Conservation (phyloP, 2,888 invertebrate genomes). For the Parapristionchus giblindavisi region DNA sequence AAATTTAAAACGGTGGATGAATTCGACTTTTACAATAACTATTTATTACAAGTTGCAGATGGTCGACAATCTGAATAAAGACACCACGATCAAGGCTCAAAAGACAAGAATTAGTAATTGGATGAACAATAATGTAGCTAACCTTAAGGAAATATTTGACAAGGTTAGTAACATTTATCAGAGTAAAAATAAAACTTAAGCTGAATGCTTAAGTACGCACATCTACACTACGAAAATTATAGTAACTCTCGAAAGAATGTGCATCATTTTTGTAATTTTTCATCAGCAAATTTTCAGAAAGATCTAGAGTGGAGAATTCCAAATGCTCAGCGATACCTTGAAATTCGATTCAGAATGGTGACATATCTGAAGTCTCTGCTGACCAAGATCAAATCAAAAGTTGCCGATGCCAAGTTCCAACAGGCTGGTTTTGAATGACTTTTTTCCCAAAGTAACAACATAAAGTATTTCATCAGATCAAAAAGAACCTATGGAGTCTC, state of each 20-base stretch:
- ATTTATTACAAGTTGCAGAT: no score
- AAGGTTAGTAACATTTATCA: no score
- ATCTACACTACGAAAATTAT: no score
- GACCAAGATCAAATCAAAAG: neutral
- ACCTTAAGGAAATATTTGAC: neutral
- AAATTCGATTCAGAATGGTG: neutral
- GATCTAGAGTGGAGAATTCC: neutral
- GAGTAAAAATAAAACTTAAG: no score
- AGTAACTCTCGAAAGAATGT: no score
- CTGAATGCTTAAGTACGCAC: no score
- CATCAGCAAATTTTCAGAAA: neutral
- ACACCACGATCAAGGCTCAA: neutral
- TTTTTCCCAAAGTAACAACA: no score
- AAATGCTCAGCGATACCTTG: neutral
- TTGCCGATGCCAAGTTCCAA: neutral
- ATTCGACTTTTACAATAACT: no score
- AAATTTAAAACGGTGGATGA: neutral
- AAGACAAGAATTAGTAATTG: neutral
- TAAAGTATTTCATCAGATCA: neutral
- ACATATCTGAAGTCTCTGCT: neutral
- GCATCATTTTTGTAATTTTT: neutral
- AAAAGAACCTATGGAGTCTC: neutral
- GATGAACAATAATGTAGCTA: neutral
- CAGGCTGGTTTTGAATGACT: neutral
- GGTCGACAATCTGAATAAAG: neutral